These are phyloP conservation scores for Sinocyclocheilus anshuiensis DNA, from an alignment of 2,113 vertebrate species.

Conservation along the genomic window DNA sequence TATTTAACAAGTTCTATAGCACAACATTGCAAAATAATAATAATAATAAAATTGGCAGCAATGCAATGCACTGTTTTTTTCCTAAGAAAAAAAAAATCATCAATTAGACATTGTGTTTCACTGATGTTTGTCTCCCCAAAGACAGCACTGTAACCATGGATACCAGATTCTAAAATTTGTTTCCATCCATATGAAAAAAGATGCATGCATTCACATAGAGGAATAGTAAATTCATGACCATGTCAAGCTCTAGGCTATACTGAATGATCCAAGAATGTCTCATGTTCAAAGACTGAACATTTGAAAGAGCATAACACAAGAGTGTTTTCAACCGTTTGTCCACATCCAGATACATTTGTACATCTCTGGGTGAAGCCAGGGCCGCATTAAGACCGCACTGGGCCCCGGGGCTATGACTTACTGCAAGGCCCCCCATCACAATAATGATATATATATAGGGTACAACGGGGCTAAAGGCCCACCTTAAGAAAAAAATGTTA, in stretches of 20 bases:
- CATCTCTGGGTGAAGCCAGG: background rate
- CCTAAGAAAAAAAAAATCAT: background rate
- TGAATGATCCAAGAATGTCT: background rate
- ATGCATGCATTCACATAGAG: background rate
- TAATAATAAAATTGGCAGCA: too few species aligned
- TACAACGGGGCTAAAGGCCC: too few species aligned
- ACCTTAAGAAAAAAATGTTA: too few species aligned
- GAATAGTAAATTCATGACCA: background rate
- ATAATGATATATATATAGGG: too few species aligned
- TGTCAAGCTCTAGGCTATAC: conserved; percentile 14
- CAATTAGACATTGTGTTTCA: conserved; percentile 29
- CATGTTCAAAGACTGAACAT: conserved; percentile 3
- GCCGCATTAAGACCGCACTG: too few species aligned
- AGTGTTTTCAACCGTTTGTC: background rate
- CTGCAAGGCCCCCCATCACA: too few species aligned
- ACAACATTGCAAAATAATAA: too few species aligned
- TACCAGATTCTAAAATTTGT: conserved; percentile 3
- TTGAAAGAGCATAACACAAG: conserved; percentile 18
- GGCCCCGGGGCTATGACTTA: too few species aligned
- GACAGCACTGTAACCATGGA: conserved; percentile 28
- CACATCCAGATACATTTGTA: background rate
- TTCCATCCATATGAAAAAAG: conserved; percentile 13
- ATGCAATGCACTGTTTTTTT: background rate
- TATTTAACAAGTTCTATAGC: too few species aligned
- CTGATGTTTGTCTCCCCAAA: background rate